Base-by-base conservation (phyloP, 2,888 invertebrate species). In the Euzetes globulus region DNA sequence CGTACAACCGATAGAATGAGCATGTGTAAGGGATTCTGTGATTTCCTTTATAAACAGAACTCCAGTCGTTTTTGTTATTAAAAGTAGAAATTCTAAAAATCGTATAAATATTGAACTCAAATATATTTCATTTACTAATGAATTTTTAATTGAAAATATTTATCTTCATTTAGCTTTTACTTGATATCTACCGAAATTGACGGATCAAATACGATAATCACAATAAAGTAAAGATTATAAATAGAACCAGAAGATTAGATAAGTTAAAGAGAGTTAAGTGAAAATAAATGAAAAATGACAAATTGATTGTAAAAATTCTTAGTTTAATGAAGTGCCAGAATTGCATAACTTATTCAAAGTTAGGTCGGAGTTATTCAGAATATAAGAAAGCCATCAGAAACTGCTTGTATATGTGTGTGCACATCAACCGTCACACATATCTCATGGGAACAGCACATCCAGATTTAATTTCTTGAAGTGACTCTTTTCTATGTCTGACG, bases 391-490 rank as follows among this genome's bases (percentile, higher is more conserved):
- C 5, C 68, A 27, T 50, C 50, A 27, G n/a, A 37, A 25, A 63
- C 63, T 63, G 63, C 1, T n/a, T 50, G 6, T 63, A 11, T 63
- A 33, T 63, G n/a, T 55, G 55, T 55, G 63, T 33, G 68, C 45
- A 22, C 45, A 37, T 41, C 68, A 68, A 45, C 68, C 68, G n/a
- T 68, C 68, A 68, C 50, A 52, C 52, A 71, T 52, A 52, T 71
- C 71, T 71, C 52, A 55, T 47, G 71, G 71, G 52, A 71, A 52
- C 50, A 37, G 55, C 68, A 68, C 68, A 55, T 55, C 71, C 52
- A 71, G 71, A 71, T 71, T 71, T 71, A 71, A 71, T 71, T 71
- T 71, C 71, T 71, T 71, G 47, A 55, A 71, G 71, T 71, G 71
- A 71, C 71, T 71, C 55, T 71, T 45, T 29, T 63, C 63, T 71